Conservation (phyloP, 2,888 invertebrate species). For the Drosophila mettleri region DNA sequence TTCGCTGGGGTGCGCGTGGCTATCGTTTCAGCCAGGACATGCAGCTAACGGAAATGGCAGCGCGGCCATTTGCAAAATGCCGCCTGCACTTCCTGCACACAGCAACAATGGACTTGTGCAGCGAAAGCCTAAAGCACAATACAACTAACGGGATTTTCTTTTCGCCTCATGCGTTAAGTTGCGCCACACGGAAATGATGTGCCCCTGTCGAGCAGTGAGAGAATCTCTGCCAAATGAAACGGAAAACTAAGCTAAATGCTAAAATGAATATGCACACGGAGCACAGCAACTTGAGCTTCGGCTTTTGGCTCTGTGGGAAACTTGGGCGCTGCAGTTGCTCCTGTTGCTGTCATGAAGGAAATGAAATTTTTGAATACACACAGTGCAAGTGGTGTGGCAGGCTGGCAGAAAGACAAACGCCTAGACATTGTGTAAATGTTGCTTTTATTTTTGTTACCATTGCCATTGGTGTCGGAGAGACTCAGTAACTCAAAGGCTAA, state of each 20-base stretch:
- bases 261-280: slow-evolving; percentile 47
- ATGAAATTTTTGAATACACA: slow-evolving; percentile 64
- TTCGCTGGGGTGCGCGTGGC: slow-evolving; percentile 32
- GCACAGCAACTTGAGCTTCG: slow-evolving; percentile 6
- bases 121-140: slow-evolving; percentile 51
- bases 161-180: slow-evolving; percentile 43
- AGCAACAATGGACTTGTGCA: slow-evolving; percentile 64
- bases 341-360: slow-evolving; percentile 68
- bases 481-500: slow-evolving; percentile 48
- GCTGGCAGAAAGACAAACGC: slow-evolving; percentile 2
- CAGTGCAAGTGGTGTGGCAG: slow-evolving; percentile 28
- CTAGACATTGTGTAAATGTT: slow-evolving; percentile 22
- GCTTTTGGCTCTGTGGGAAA: not conserved
- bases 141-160: slow-evolving; percentile 48
- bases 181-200: slow-evolving; percentile 69
- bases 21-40: slow-evolving; percentile 47
- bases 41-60: slow-evolving; percentile 68
- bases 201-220: slow-evolving; percentile 25
- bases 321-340: slow-evolving; percentile 20
- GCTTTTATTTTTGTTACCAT: slow-evolving; percentile 4
- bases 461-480: slow-evolving; percentile 16
- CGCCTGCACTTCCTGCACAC: slow-evolving; percentile 60
- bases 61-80: slow-evolving; percentile 63
- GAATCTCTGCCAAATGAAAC: slow-evolving; percentile 59
- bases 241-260: slow-evolving; percentile 48